phyloP scores from a whole-genome alignment of 1,140 invertebrate genomes.

The Anadara kagoshimensis region DNA sequence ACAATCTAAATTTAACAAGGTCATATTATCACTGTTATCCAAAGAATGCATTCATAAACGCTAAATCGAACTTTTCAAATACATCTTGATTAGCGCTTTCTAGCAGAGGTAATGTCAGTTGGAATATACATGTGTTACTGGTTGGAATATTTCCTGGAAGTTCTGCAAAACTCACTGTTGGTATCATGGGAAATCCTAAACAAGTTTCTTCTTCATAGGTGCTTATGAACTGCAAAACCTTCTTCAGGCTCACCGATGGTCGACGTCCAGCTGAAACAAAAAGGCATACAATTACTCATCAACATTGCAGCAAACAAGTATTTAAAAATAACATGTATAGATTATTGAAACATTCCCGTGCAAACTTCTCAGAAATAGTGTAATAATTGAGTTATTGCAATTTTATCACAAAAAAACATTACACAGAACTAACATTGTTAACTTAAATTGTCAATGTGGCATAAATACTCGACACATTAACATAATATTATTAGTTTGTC shows the following conservation, averaged over 20 bases:
- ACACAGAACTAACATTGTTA: too few species aligned
- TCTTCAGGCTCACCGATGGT: neutral
- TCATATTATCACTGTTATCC: conserved; percentile 7
- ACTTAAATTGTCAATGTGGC: too few species aligned
- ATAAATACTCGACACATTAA: too few species aligned
- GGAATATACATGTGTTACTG: conserved; percentile 15
- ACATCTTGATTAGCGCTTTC: neutral
- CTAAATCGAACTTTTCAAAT: neutral
- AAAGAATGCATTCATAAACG: conserved; percentile 11
- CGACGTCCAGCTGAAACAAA: neutral
- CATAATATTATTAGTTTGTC: too few species aligned
- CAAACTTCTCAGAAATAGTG: too few species aligned
- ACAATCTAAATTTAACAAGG: too few species aligned
- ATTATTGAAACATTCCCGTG: too few species aligned
- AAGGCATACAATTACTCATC: neutral
- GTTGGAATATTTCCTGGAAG: conserved; percentile 8
- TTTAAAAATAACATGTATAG: too few species aligned
- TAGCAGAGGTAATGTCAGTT: conserved; percentile 4
- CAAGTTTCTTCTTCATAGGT: conserved; percentile 4
- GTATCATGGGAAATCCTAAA: conserved; percentile 17
- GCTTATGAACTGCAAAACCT: conserved; percentile 18
- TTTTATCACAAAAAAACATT: too few species aligned
- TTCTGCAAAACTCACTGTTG: conserved; percentile 13
- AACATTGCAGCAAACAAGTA: neutral
- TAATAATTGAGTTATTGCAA: too few species aligned